phyloP scores from a whole-genome alignment of 2,113 vertebrate genomes.

The Bungarus multicinctus region DNA sequence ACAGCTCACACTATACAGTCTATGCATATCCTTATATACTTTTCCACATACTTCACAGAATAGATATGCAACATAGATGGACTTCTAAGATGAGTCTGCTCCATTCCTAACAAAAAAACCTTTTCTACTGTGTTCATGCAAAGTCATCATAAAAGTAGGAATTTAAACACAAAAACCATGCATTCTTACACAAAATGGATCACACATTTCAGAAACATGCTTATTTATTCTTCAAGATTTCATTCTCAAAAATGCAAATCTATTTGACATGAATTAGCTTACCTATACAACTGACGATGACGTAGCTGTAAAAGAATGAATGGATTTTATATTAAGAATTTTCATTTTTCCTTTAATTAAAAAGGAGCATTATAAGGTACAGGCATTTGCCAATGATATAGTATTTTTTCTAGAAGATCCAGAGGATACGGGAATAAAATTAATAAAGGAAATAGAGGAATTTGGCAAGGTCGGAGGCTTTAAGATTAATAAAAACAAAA shows the following conservation, averaged over 20 bases:
- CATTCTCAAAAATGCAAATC: background rate
- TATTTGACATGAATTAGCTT: constrained; percentile 33
- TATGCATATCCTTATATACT: background rate
- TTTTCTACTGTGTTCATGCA: background rate
- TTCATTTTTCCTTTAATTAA: no score
- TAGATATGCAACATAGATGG: background rate
- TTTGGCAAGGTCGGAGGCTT: no score
- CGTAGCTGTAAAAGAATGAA: constrained; percentile 73
- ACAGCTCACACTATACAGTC: background rate
- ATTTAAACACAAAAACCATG: background rate
- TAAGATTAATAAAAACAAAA: no score
- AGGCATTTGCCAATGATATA: no score
- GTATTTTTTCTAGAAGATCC: no score
- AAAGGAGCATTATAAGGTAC: no score
- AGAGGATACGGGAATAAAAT: no score
- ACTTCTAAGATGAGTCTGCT: background rate
- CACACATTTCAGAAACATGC: background rate
- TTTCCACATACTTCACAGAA: background rate
- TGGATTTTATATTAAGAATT: background rate
- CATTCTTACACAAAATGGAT: background rate
- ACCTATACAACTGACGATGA: constrained; percentile 89
- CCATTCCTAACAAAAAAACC: background rate
- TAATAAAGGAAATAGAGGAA: no score
- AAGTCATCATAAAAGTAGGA: background rate
- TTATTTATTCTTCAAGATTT: background rate